phyloP scores from a whole-genome alignment of 2,888 invertebrate species.

The Aromia moschata region DNA sequence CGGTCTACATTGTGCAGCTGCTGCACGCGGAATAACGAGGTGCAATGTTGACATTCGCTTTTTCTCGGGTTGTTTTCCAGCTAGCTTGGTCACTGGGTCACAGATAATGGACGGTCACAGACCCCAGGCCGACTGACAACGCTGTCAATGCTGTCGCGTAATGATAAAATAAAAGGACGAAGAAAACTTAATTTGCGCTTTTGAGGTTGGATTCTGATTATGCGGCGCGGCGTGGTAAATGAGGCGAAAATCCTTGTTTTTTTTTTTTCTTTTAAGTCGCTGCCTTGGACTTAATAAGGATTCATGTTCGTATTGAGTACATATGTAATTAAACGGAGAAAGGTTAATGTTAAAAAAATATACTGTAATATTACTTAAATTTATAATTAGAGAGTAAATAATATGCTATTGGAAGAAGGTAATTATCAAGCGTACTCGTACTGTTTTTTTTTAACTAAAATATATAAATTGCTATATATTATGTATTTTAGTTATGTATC shows the following conservation, averaged over 20 bases:
- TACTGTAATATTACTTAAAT: neutral
- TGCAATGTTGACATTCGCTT: constrained; percentile 35
- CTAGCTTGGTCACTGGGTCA: constrained; percentile 29
- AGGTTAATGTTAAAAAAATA: neutral
- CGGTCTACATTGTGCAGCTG: neutral
- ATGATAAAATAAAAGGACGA: neutral
- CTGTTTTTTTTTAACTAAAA: too few relatives aligned
- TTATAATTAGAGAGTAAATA: too few relatives aligned
- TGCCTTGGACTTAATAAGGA: neutral
- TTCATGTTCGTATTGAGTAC: neutral
- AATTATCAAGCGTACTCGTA: too few relatives aligned
- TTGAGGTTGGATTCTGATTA: constrained; percentile 4
- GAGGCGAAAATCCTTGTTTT: neutral
- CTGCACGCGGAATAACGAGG: constrained; percentile 28
- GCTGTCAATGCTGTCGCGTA: neutral
- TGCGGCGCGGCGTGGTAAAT: neutral
- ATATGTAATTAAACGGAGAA: neutral
- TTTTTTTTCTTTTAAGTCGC: neutral
- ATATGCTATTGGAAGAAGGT: too few relatives aligned
- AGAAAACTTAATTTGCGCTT: neutral
- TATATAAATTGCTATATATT: too few relatives aligned
- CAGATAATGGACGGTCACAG: constrained; percentile 18
- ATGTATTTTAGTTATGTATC: too few relatives aligned
- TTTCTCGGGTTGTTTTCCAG: constrained; percentile 24
- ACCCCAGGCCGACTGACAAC: constrained; percentile 6